A percentile compares a stretch with the other conserved stretches of the same genome.
phyloP scores from a whole-genome alignment of 2,113 vertebrate genomes.

The Talpa occidentalis region DNA sequence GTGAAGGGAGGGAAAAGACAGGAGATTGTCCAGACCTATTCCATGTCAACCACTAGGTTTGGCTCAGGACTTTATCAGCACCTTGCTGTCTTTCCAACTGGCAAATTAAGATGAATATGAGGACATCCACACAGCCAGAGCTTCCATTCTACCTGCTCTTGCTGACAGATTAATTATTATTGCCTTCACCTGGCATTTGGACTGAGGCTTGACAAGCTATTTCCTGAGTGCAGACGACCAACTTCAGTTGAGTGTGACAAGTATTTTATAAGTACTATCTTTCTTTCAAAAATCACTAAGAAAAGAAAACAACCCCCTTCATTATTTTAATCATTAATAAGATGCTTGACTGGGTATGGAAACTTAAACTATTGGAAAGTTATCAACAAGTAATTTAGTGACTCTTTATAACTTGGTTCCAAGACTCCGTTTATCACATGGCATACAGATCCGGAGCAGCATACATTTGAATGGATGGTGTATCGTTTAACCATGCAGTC shows the following conservation, averaged over 20 bases:
- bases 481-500: neutral
- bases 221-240: neutral
- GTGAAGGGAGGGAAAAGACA: neutral
- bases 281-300: neutral
- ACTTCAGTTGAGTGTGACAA: neutral
- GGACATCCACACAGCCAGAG: fast-evolving
- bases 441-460: neutral
- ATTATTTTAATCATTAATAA: neutral
- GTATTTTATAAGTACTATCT: conserved; percentile 36
- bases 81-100: neutral
- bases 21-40: conserved; percentile 67
- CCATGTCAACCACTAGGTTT: fast-evolving
- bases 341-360: neutral
- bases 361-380: conserved; percentile 16
- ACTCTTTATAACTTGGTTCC: neutral
- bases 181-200: neutral
- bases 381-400: conserved; percentile 10
- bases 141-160: fast-evolving
- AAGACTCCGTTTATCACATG: neutral
- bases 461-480: neutral
- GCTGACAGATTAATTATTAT: neutral
- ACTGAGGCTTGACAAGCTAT: fast-evolving
- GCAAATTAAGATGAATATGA: conserved; percentile 59
- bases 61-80: neutral
- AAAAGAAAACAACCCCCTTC: neutral